Conservation (phyloP, 2,888 invertebrate species). For the Sesia bembeciformis region DNA sequence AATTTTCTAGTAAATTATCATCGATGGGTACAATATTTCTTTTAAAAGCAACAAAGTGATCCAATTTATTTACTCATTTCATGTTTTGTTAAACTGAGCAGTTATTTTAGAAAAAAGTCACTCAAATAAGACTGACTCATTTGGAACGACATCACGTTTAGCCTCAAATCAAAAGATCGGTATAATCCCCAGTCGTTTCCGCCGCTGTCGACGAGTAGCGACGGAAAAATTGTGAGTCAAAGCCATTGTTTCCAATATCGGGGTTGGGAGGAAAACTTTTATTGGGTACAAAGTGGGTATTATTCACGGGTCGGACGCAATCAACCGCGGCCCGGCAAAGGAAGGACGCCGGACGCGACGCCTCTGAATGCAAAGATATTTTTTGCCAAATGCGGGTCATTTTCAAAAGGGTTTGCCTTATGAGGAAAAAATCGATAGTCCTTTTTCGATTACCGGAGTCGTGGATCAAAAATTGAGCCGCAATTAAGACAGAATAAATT, state of each 20-base stretch:
- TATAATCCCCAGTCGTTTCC: slow-evolving; percentile 54
- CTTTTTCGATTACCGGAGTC: slow-evolving; percentile 61
- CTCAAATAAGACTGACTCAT: slow-evolving; percentile 21
- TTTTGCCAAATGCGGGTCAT: slow-evolving; percentile 58
- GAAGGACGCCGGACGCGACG: slow-evolving; percentile 53
- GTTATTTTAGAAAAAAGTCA: no score
- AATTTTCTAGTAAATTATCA: no score
- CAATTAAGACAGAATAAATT: slow-evolving; percentile 57
- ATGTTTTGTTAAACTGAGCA: slow-evolving; percentile 9
- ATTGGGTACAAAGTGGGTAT: slow-evolving; percentile 70
- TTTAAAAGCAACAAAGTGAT: no score
- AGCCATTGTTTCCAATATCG: slow-evolving; percentile 70
- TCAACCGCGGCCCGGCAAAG: slow-evolving; percentile 43
- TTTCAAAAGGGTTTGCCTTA: slow-evolving; percentile 62
- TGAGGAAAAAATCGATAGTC: slow-evolving; percentile 50
- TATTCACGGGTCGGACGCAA: slow-evolving; percentile 62
- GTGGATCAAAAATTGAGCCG: slow-evolving; percentile 47
- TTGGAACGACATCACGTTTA: slow-evolving; percentile 57
- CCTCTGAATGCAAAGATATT: slow-evolving; percentile 70
- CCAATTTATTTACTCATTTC: slow-evolving; percentile 30
- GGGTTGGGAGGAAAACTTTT: slow-evolving; percentile 59
- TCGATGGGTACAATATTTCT: no score
- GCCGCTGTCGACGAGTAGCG: slow-evolving; percentile 26
- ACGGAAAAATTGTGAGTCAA: slow-evolving; percentile 62
- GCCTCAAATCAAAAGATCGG: slow-evolving; percentile 62